phyloP scores from a whole-genome alignment of 2,797 vertebrate genomes.

The Acestrorhynchus altus region DNA sequence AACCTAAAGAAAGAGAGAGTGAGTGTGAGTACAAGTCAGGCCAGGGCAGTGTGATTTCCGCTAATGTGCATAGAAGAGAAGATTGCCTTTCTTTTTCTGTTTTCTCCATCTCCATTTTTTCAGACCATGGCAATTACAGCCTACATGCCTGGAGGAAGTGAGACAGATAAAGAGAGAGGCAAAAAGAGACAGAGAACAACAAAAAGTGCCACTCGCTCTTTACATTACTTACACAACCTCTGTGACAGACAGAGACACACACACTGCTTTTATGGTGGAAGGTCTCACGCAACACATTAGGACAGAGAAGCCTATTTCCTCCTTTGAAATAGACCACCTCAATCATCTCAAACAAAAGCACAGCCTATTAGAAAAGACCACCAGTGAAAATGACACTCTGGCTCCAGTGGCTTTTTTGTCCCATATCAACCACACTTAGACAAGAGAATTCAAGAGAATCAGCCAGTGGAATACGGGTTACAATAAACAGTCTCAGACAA shows the following conservation, averaged over 20 bases:
- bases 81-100: not conserved
- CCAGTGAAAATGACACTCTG: not conserved
- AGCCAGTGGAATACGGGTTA: too few relatives aligned
- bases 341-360: not conserved
- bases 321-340: not conserved
- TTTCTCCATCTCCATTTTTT: not conserved
- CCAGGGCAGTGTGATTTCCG: conserved; percentile 5
- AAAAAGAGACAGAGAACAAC: not conserved
- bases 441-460: not conserved
- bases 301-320: not conserved
- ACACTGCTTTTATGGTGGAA: not conserved
- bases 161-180: not conserved
- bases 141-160: not conserved
- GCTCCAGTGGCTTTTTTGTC: too few relatives aligned
- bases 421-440: not conserved
- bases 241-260: not conserved
- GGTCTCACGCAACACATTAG: not conserved
- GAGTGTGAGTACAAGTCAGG: not conserved
- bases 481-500: not conserved
- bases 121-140: not conserved
- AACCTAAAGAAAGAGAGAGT: not conserved
- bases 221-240: not conserved
- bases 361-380: not conserved
- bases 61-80: not conserved
- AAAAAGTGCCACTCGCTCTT: not conserved